A percentile compares a stretch with the other conserved stretches of the same genome.
These are phyloP conservation scores for Halisarca cf. caerulea DNA, from an alignment of 37 sponge, comb jelly and placozoan genomes.

Conservation along the genomic window DNA sequence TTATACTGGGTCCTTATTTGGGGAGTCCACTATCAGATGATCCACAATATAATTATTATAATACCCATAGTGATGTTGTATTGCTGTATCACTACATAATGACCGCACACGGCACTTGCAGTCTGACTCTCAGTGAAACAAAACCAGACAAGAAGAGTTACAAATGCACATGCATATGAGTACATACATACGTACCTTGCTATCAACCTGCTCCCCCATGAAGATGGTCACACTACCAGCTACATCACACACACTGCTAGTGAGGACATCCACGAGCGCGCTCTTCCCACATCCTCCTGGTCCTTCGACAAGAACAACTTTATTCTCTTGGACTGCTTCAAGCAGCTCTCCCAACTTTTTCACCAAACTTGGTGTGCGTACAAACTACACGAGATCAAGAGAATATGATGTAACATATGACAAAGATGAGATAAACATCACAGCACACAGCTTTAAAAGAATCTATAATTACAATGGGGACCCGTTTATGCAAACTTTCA, in stretches of 20 bases:
- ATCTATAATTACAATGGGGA: too few relatives aligned
- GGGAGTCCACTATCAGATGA: too few relatives aligned
- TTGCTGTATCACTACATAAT: neutral
- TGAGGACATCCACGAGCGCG: constrained; percentile 23
- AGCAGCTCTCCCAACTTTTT: neutral
- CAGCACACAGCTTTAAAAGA: too few relatives aligned
- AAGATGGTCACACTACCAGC: constrained; percentile 38
- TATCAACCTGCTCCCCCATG: constrained; percentile 69
- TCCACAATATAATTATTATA: too few relatives aligned
- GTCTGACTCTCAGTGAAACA: neutral
- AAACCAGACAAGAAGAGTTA: neutral
- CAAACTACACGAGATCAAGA: constrained; percentile 22
- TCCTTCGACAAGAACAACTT: constrained; percentile 52
- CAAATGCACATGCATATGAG: neutral
- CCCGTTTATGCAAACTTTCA: too few relatives aligned
- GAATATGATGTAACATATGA: too few relatives aligned
- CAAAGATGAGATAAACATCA: too few relatives aligned
- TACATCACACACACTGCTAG: neutral
- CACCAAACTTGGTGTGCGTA: neutral
- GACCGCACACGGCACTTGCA: neutral
- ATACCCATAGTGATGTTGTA: too few relatives aligned
- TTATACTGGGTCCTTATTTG: too few relatives aligned
- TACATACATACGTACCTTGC: constrained; percentile 42
- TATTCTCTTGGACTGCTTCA: neutral
- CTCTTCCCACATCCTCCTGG: constrained; percentile 68